Percentiles rank a stretch among this genome's conserved stretches.
These are phyloP conservation scores for Drosophila putrida DNA, from an alignment of 2,888 invertebrate genomes.

Conservation along the genomic window DNA sequence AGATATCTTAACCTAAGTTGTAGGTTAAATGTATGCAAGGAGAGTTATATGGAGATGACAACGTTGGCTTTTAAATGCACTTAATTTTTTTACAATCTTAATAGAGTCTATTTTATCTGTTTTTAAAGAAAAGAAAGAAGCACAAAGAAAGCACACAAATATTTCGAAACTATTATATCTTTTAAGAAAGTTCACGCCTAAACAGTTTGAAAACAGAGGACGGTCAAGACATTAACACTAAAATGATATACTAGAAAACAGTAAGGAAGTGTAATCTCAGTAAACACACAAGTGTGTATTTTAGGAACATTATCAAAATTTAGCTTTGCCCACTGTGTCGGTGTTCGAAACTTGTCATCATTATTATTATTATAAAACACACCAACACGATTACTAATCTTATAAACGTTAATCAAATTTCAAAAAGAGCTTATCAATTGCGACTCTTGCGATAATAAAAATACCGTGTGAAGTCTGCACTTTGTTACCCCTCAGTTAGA, in stretches of 20 bases:
- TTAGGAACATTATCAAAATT: conserved; percentile 3
- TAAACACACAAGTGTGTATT: neutral
- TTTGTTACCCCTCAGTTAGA: neutral
- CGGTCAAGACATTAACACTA: no score
- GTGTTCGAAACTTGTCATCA: neutral
- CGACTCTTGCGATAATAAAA: conserved; percentile 28
- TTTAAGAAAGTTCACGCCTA: no score
- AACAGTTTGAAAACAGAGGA: neutral
- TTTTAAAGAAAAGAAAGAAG: no score
- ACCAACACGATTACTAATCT: conserved; percentile 33
- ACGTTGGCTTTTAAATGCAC: no score
- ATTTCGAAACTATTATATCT: no score
- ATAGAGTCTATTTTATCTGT: no score
- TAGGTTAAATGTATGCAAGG: no score
- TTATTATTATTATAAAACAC: conserved; percentile 12
- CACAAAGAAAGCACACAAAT: no score
- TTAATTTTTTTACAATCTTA: no score
- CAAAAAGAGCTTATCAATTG: conserved; percentile 42
- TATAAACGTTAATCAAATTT: conserved; percentile 32
- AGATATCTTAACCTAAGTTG: no score
- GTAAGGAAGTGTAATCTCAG: neutral
- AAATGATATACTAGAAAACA: neutral
- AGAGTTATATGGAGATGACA: no score
- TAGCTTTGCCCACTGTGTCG: conserved; percentile 20
- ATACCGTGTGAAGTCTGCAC: conserved; percentile 42